Percentiles rank a stretch among this genome's conserved stretches.
These are phyloP conservation scores for Acropternis orthonyx DNA, from an alignment of 2,797 vertebrate genomes.

Conservation along the genomic window DNA sequence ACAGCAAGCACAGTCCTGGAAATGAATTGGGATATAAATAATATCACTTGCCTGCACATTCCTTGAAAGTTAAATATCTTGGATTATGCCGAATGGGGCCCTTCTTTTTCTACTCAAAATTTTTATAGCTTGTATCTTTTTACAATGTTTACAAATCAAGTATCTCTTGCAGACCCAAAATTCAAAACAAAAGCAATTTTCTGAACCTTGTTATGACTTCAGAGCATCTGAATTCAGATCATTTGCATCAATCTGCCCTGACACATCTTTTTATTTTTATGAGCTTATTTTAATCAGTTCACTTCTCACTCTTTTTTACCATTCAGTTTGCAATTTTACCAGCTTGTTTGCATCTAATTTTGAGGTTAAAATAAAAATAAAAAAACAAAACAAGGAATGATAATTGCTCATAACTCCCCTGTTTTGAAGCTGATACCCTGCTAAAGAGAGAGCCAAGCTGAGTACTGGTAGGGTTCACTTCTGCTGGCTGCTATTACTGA, in stretches of 20 bases:
- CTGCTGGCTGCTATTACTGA: constrained; percentile 33
- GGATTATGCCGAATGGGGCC: neutral
- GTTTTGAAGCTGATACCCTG: neutral
- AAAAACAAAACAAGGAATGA: neutral
- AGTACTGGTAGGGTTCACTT: neutral
- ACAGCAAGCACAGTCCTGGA: neutral
- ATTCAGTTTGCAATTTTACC: constrained; percentile 12
- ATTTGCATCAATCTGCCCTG: neutral
- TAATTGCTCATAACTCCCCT: neutral
- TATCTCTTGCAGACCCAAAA: neutral
- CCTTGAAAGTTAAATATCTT: neutral
- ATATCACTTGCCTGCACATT: neutral
- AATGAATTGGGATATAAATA: neutral
- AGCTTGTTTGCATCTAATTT: neutral
- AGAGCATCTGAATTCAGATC: neutral
- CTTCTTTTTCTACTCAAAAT: neutral
- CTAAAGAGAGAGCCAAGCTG: neutral
- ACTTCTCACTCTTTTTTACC: neutral
- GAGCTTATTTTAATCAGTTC: neutral
- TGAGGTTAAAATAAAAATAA: no score
- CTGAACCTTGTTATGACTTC: neutral
- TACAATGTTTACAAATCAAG: constrained; percentile 18
- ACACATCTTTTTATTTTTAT: neutral
- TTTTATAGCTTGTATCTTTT: neutral
- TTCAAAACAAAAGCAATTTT: neutral